Evolutionary conservation across 92 coral and sea anemone species (phyloP).

Genomic region (Pocillopora grandis): DNA sequence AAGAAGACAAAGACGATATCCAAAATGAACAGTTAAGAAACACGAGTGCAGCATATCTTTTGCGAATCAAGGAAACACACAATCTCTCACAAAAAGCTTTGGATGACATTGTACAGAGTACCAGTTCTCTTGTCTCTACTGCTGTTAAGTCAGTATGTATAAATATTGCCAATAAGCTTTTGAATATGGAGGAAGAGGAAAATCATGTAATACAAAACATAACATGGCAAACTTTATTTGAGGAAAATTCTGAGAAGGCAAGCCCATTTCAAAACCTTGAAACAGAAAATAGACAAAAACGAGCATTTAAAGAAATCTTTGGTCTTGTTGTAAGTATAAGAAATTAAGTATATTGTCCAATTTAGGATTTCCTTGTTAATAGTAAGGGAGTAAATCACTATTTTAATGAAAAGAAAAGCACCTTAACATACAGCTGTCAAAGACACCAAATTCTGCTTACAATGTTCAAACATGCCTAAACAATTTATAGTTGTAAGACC

Average conservation of each 20-base stretch:
- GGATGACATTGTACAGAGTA: slow-evolving; percentile 48
- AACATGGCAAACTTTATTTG: slow-evolving; percentile 46
- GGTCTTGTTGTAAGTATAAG: slow-evolving; percentile 47
- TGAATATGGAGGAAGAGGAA: slow-evolving; percentile 16
- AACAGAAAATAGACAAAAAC: slow-evolving; percentile 47
- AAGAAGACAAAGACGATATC: slow-evolving; percentile 38
- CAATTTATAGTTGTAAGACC: no score
- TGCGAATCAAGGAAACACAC: slow-evolving; percentile 48
- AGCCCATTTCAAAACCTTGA: slow-evolving; percentile 64
- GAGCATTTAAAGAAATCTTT: slow-evolving; percentile 54
- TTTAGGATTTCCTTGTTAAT: not conserved
- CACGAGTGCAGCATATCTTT: slow-evolving; percentile 58
- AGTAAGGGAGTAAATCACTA: not conserved
- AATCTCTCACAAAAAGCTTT: slow-evolving; percentile 54
- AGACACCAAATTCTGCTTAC: not conserved
- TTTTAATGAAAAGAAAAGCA: not conserved
- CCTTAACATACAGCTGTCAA: no score
- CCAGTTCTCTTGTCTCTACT: slow-evolving; percentile 39
- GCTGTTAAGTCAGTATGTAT: slow-evolving; percentile 47
- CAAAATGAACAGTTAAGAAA: slow-evolving; percentile 23
- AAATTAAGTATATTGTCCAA: not conserved
- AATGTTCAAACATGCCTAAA: no score
- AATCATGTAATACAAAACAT: slow-evolving; percentile 25
- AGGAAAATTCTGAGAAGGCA: slow-evolving; percentile 42
- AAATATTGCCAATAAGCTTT: slow-evolving; percentile 40